These are phyloP conservation scores for Gulo gulo DNA, from an alignment of 2,113 vertebrate species.

Conservation along the genomic window DNA sequence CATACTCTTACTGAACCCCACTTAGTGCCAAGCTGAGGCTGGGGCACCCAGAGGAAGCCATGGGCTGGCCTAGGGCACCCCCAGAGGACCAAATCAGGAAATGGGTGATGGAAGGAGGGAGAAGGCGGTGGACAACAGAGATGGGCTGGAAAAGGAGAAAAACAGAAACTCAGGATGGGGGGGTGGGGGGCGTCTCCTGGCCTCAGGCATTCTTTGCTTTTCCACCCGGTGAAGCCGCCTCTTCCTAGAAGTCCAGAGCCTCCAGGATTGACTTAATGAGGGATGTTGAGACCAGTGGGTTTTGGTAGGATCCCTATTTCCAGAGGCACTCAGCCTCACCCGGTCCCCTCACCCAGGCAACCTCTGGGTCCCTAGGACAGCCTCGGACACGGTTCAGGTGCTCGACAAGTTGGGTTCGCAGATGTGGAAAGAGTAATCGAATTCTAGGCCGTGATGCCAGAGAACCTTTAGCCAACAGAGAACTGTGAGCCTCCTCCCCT, in stretches of 20 bases:
- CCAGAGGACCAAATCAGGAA: not conserved
- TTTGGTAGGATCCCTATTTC: not conserved
- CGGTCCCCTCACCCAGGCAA: accelerated
- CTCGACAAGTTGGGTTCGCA: accelerated
- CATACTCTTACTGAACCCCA: constrained; percentile 76
- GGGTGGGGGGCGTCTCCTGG: accelerated
- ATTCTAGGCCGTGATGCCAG: accelerated
- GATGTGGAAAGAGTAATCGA: accelerated
- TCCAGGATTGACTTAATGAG: accelerated
- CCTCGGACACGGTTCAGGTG: accelerated
- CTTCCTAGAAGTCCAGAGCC: not conserved
- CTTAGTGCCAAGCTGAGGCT: constrained; percentile 53
- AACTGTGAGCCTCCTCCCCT: not conserved
- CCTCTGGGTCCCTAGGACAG: not conserved
- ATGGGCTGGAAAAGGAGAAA: not conserved
- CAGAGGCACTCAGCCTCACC: not conserved
- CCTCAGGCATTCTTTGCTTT: not conserved
- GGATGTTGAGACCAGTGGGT: accelerated
- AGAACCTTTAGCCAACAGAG: not conserved
- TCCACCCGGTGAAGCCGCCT: accelerated
- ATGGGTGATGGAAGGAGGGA: not conserved
- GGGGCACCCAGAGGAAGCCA: constrained; percentile 43
- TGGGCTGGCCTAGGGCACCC: constrained; percentile 54
- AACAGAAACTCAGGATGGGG: not conserved
- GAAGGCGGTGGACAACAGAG: not conserved